A percentile compares a stretch with the other conserved stretches of the same genome.
Conservation (phyloP, 2,888 invertebrate species). For the Xylota sylvarum region DNA sequence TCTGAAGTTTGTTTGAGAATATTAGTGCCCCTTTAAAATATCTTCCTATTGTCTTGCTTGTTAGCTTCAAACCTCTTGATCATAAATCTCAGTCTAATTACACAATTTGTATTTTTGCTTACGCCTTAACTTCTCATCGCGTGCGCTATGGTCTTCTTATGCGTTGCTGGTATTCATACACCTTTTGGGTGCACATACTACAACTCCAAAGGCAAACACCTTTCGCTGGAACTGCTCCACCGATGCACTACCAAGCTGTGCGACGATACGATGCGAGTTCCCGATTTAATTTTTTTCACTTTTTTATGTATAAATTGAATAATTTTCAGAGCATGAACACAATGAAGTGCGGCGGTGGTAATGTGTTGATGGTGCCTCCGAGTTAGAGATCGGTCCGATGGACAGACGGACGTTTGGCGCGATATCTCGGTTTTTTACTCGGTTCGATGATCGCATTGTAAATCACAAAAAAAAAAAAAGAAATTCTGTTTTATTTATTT, state of each 20-base stretch:
- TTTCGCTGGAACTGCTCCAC: slow-evolving; percentile 35
- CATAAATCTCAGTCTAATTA: no score
- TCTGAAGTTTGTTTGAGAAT: no score
- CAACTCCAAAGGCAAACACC: slow-evolving; percentile 11
- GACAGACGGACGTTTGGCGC: slow-evolving; percentile 41
- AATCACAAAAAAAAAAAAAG: slow-evolving; percentile 47
- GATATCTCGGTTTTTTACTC: slow-evolving; percentile 50
- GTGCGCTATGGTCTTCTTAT: not conserved
- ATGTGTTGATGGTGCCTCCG: slow-evolving; percentile 20
- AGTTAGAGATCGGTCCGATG: slow-evolving; percentile 26
- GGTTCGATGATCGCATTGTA: slow-evolving; percentile 46
- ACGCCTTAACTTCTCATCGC: not conserved
- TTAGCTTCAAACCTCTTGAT: no score
- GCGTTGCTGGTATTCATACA: not conserved
- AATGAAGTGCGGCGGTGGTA: slow-evolving; percentile 49
- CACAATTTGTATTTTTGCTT: not conserved
- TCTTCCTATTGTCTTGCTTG: no score
- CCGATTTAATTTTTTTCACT: slow-evolving; percentile 53
- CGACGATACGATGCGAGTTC: slow-evolving; percentile 13
- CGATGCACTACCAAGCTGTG: slow-evolving; percentile 18
- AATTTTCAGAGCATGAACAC: slow-evolving; percentile 75
- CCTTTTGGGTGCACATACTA: slow-evolving; percentile 1
- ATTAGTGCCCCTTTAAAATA: no score
- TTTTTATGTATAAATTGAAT: slow-evolving; percentile 67
- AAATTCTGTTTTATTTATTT: slow-evolving; percentile 19